Base-by-base conservation (phyloP, 2,797 vertebrate species). In the Dryobates pubescens region DNA sequence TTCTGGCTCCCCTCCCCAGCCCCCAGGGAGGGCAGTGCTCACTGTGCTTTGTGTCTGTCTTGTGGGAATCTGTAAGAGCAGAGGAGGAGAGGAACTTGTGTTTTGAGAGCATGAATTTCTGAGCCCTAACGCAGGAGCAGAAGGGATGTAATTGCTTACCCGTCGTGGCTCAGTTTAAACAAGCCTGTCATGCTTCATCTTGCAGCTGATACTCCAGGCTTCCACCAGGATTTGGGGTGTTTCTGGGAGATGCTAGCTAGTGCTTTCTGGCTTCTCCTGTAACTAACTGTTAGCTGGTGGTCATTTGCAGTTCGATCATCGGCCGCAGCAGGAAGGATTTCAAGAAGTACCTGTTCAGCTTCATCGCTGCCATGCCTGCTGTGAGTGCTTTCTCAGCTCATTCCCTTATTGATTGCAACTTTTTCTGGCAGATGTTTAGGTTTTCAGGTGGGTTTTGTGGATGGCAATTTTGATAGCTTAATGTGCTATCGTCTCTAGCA, bases 251-350 rank as follows among this genome's bases (percentile, higher is more conserved):
- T 53, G 36, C 58, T 83, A 69, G 70, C 63, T 84, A 73, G 13
- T 64, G 34, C 62, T 80, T 79, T 27, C 74, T 91, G 93, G 71
- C 95, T 97, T 96, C 82, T 94, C 76, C 95, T 94, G 82, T 94
- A 88, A 96, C 92, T 98, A 97, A 98, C 87, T 67, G 85, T 96
- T 92, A 98, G 97, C 97, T 98, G 98, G 96, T 98, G 98, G 86
- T 97, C 96, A 78, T 98, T 99, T 98, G 85, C 98, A 99, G 99
- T 98, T 98, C 99, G 92, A 99, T 99, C 98, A 99, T 99, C 95
- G 99, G 99, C 94, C 99, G 99, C 95, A 99, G 98, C 56, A 98
- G 98, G 81, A 98, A 98, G 98, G 99, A 99, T 97, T 99, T 99
- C 99, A 99, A 98, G 99, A 98, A 83, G 97, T 99, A 97, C 97